Base-by-base conservation (phyloP, 2,797 vertebrate species). In the Cyclopterus lumpus region DNA sequence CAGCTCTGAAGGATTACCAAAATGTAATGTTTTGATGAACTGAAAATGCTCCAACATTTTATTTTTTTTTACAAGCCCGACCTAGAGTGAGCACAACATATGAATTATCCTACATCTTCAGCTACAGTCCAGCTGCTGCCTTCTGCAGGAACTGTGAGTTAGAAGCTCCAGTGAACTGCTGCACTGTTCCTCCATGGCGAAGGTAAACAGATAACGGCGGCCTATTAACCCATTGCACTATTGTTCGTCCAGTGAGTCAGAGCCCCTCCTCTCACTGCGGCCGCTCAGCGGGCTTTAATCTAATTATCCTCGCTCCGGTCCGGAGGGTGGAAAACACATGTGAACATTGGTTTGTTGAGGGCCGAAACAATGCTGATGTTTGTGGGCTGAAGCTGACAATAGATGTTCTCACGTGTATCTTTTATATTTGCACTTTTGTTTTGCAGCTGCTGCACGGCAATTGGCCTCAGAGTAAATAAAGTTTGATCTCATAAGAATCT, bases 281-380 rank as follows among this genome's bases (percentile, higher is more conserved):
- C n/a, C 64, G 89, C 90, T 93, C 90, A 91, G 94, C 84, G 84
- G 91, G 91, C 87, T n/a, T 90, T 95, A 95, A 96, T 95, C 94
- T 93, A 94, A 96, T 96, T 96, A 95, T 94, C 94, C 92, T 93
- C 82, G 93, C 93, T 94, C 86, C 69, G 80, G 84, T 93, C 93
- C 83, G 86, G 85, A 90, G 85, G 63, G 59, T 38, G 84, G 77
- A 88, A 88, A 88, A 84, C 83, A 74, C 48, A 67, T 20, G 24
- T 16, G 51, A 65, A 54, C 66, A 11, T 53, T 20, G 15, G 62
- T 66, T 71, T 18, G 67, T 49, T 8, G 20, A 6, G 64, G 73
- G 79, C 78, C 42, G 16, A 44, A 5, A 44, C 15, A 48, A 20
- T 8, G 44, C n/a, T 26, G 36, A 55, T 55, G 53, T 55, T 11